These are phyloP conservation scores for Trachelipus rathkii DNA, from an alignment of 1,140 invertebrate genomes.

Conservation along the genomic window DNA sequence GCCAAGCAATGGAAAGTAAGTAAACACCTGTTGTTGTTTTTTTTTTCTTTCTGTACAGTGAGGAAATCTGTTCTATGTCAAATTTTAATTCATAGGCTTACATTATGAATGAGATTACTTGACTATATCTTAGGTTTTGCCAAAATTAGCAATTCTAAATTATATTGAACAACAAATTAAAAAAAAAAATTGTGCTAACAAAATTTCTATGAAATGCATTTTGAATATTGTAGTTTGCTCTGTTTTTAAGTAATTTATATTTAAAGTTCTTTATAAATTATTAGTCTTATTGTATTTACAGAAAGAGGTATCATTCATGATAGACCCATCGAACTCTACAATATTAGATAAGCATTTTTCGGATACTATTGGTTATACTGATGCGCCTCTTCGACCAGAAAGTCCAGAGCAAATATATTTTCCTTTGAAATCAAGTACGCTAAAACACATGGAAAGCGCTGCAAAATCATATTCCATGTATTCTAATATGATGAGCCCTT, in stretches of 20 bases:
- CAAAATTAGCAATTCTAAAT: too few species aligned
- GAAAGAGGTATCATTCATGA: conserved; percentile 52
- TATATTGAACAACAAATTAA: too few species aligned
- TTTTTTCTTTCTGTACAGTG: background rate
- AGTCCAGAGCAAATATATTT: conserved; percentile 18
- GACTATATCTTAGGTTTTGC: too few species aligned
- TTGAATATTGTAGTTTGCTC: background rate
- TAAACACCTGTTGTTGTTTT: background rate
- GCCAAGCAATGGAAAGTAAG: conserved; percentile 60
- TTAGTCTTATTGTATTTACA: conserved; percentile 43
- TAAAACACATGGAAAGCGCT: too few species aligned
- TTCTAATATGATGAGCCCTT: too few species aligned
- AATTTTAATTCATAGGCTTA: too few species aligned
- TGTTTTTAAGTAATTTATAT: conserved; percentile 13
- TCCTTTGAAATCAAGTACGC: too few species aligned
- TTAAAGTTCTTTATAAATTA: background rate
- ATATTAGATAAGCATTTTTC: conserved; percentile 45
- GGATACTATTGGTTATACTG: conserved; percentile 40
- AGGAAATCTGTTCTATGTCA: too few species aligned
- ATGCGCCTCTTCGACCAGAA: conserved; percentile 34
- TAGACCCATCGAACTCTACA: conserved; percentile 50
- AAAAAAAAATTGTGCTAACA: too few species aligned
- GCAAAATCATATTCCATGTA: too few species aligned
- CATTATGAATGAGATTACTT: too few species aligned
- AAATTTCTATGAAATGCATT: too few species aligned